phyloP scores from a whole-genome alignment of 2,797 vertebrate species.

The Taenioides sp. region DNA sequence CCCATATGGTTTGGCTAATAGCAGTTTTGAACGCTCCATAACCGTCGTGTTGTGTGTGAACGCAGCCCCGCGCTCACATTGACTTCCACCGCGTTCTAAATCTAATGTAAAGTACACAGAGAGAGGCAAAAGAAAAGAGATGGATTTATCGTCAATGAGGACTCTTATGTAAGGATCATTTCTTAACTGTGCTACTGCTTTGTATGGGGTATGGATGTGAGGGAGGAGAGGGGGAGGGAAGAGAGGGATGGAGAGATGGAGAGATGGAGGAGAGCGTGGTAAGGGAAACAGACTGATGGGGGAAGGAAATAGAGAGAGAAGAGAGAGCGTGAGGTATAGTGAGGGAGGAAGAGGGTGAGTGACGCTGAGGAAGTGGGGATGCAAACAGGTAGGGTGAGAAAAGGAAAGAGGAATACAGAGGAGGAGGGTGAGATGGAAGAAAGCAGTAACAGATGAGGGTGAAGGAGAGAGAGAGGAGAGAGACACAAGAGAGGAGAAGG shows the following conservation, averaged over 20 bases:
- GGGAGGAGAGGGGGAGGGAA: conserved; percentile 18
- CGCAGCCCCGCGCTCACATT: conserved; percentile 4
- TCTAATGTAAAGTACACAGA: conserved; percentile 15
- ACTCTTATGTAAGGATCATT: conserved; percentile 15
- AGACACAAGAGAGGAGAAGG: too few species aligned
- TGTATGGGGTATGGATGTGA: conserved; percentile 19
- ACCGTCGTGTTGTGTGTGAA: conserved; percentile 12
- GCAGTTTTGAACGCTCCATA: not conserved
- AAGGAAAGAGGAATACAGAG: too few species aligned
- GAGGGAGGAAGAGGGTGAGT: too few species aligned
- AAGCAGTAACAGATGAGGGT: too few species aligned
- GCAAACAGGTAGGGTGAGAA: too few species aligned
- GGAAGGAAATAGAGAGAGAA: too few species aligned
- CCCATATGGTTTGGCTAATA: not conserved
- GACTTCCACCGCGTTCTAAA: conserved; percentile 6
- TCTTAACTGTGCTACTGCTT: conserved; percentile 18
- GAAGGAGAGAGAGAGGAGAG: not conserved
- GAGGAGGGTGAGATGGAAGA: too few species aligned
- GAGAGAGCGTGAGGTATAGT: too few species aligned
- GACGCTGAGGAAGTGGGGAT: too few species aligned
- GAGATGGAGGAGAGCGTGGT: too few species aligned
- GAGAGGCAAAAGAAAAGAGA: conserved; percentile 40
- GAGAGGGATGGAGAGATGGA: too few species aligned
- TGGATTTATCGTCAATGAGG: conserved; percentile 39
- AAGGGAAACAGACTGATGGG: too few species aligned